Evolutionary conservation across 2,113 vertebrate genomes (phyloP).

Genomic region (Aepyceros melampus): DNA sequence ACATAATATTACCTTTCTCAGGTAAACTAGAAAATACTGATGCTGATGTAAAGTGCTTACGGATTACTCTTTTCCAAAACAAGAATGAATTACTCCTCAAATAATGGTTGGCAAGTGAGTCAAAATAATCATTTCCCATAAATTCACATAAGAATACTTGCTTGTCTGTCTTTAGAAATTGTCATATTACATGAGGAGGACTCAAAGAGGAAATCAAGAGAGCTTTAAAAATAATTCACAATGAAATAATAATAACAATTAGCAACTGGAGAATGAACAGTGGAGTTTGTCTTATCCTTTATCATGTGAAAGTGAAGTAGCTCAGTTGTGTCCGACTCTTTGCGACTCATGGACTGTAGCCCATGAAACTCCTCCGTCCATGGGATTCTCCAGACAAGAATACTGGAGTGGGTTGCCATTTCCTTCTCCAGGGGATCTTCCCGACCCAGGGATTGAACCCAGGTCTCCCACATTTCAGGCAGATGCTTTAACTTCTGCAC

Average conservation of each 20-base stretch:
- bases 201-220: neutral
- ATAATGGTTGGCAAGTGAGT: neutral
- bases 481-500: too few species aligned
- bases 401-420: too few species aligned
- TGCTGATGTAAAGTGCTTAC: neutral
- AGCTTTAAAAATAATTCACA: neutral
- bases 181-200: neutral
- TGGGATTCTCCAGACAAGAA: too few species aligned
- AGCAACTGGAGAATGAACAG: neutral
- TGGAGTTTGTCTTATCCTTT: neutral
- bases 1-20: neutral
- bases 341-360: too few species aligned
- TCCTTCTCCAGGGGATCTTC: too few species aligned
- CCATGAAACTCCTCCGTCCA: too few species aligned
- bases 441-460: too few species aligned
- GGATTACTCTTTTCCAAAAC: neutral
- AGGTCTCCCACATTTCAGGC: too few species aligned
- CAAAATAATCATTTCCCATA: neutral
- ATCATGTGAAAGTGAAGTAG: too few species aligned
- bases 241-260: neutral
- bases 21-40: neutral
- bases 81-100: neutral
- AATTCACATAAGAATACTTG: neutral
- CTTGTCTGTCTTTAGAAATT: neutral
- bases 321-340: too few species aligned